Conservation (phyloP, 2,797 vertebrate species). For the Artibeus jamaicensis region DNA sequence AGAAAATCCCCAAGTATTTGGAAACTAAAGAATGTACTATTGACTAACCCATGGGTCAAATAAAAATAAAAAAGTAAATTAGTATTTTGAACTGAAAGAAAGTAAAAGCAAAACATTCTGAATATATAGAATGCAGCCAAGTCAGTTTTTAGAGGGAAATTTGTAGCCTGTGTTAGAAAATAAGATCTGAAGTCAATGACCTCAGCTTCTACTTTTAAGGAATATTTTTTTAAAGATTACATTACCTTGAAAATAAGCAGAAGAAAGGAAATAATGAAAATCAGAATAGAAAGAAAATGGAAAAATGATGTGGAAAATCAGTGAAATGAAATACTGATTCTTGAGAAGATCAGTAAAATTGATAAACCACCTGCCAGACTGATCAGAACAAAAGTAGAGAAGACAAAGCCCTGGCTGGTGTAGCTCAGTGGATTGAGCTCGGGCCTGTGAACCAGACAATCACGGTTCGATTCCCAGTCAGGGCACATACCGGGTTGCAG, state of each 20-base stretch:
- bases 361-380: background rate
- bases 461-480: too few species aligned
- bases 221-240: background rate
- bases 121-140: background rate
- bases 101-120: background rate
- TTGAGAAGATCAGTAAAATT: background rate
- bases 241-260: background rate
- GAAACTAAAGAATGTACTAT: background rate
- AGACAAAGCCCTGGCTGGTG: too few species aligned
- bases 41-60: background rate
- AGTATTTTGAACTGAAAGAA: background rate
- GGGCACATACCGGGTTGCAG: too few species aligned
- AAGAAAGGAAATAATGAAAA: background rate
- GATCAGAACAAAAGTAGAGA: background rate
- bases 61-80: background rate
- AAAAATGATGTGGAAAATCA: background rate
- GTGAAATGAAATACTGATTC: background rate
- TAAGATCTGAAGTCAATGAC: background rate
- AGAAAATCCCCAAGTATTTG: background rate
- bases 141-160: background rate
- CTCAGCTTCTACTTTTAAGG: background rate
- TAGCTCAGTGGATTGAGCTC: too few species aligned
- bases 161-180: background rate
- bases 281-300: background rate
- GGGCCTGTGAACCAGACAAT: too few species aligned